phyloP scores from a whole-genome alignment of 2,113 vertebrate genomes.

The Suricata suricatta region DNA sequence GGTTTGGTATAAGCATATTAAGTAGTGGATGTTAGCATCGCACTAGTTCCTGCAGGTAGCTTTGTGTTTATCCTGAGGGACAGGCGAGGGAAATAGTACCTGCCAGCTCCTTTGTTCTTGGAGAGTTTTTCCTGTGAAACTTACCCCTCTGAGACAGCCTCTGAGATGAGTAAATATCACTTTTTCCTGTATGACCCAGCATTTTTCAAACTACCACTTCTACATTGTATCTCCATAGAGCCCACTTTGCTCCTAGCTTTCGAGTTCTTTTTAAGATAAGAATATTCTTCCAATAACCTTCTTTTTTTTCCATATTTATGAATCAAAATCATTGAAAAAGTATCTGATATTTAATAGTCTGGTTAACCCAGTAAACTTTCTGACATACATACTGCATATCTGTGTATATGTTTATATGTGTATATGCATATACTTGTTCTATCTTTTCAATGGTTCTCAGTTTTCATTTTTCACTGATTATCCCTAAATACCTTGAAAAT shows the following conservation, averaged over 20 bases:
- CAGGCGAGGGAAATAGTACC: background rate
- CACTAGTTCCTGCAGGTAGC: background rate
- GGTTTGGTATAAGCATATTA: background rate
- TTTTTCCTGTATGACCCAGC: background rate
- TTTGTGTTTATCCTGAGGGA: background rate
- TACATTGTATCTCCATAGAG: background rate
- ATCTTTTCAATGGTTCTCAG: background rate
- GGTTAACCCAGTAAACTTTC: background rate
- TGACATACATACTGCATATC: background rate
- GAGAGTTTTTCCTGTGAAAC: background rate
- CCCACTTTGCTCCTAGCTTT: background rate
- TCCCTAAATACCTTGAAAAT: background rate
- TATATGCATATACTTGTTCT: background rate
- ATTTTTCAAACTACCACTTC: background rate
- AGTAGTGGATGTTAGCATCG: background rate
- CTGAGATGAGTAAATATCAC: background rate
- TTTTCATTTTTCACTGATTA: background rate
- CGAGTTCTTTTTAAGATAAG: background rate
- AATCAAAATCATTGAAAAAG: conserved; percentile 7
- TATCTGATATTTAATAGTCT: background rate
- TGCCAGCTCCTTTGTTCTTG: background rate
- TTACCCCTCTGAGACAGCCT: background rate
- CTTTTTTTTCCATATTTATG: background rate
- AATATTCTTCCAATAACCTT: background rate
- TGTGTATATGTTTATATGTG: background rate